A percentile compares a stretch with the other conserved stretches of the same genome.
Evolutionary conservation across 2,888 invertebrate species (phyloP).

Genomic region (Punctoribates punctum): DNA sequence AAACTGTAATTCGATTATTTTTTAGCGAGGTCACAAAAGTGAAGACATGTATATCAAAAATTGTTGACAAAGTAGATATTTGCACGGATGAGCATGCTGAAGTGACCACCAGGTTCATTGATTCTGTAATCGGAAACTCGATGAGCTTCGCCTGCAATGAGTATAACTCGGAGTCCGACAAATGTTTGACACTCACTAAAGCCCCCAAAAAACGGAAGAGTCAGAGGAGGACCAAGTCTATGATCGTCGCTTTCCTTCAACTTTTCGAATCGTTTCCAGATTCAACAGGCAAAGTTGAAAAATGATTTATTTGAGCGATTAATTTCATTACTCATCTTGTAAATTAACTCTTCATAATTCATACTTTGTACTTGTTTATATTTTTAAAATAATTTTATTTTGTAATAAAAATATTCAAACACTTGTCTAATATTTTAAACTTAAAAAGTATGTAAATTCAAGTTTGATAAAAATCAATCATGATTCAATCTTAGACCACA

Average conservation of each 20-base stretch:
- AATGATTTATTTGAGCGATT: too few species aligned
- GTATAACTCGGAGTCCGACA: not conserved
- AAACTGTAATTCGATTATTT: too few species aligned
- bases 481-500: too few species aligned
- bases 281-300: not conserved
- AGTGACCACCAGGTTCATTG: not conserved
- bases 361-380: too few species aligned
- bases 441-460: too few species aligned
- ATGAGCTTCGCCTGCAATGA: constrained; percentile 21
- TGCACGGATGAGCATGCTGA: constrained; percentile 18
- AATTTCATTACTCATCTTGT: too few species aligned
- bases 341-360: too few species aligned
- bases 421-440: too few species aligned
- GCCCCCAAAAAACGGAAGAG: constrained; percentile 12
- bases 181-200: not conserved
- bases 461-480: too few species aligned
- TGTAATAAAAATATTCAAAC: too few species aligned
- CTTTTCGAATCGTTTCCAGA: constrained; percentile 19
- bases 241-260: constrained; percentile 5
- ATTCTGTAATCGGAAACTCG: constrained; percentile 11
- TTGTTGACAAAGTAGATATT: constrained; percentile 10
- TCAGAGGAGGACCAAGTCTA: constrained; percentile 13
- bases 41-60: not conserved
- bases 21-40: not conserved
- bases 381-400: too few species aligned